phyloP scores from a whole-genome alignment of 1,140 invertebrate species.

The Diachasmimorpha longicaudata region DNA sequence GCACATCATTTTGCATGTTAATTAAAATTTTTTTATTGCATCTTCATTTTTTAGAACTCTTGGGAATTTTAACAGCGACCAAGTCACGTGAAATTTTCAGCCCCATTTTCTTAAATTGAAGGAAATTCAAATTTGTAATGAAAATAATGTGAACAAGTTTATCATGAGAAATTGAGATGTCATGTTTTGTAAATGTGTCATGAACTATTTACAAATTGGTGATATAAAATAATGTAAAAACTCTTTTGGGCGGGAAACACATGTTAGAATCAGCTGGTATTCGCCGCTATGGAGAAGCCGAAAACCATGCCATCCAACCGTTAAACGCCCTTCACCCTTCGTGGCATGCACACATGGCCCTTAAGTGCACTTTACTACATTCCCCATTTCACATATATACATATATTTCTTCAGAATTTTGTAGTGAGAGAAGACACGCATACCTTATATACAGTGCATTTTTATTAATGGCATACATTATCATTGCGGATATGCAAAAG shows the following conservation, averaged over 20 bases:
- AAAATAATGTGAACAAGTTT: too few species aligned
- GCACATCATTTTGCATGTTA: too few species aligned
- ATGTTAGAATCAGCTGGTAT: slow-evolving; percentile 49
- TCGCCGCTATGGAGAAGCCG: slow-evolving; percentile 29
- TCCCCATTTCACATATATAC: neutral
- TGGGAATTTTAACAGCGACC: too few species aligned
- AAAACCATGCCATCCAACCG: slow-evolving; percentile 44
- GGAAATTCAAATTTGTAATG: too few species aligned
- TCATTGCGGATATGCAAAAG: slow-evolving; percentile 32
- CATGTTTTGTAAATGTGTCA: too few species aligned
- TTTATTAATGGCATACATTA: slow-evolving; percentile 51
- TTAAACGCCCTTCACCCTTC: slow-evolving; percentile 37
- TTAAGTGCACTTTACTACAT: slow-evolving; percentile 24
- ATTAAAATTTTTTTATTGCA: too few species aligned
- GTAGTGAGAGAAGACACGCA: slow-evolving; percentile 43
- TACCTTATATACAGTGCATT: slow-evolving; percentile 36
- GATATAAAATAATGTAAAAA: slow-evolving; percentile 21
- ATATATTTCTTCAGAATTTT: neutral
- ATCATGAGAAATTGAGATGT: too few species aligned
- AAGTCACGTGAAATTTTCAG: too few species aligned
- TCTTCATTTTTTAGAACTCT: too few species aligned
- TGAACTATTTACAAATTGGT: neutral
- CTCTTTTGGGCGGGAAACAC: slow-evolving; percentile 42
- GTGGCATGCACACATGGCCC: slow-evolving; percentile 41
- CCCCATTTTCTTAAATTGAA: too few species aligned